A percentile compares a stretch with the other conserved stretches of the same genome.
Conservation (phyloP, 2,113 vertebrate species). For the Raja brachyura region DNA sequence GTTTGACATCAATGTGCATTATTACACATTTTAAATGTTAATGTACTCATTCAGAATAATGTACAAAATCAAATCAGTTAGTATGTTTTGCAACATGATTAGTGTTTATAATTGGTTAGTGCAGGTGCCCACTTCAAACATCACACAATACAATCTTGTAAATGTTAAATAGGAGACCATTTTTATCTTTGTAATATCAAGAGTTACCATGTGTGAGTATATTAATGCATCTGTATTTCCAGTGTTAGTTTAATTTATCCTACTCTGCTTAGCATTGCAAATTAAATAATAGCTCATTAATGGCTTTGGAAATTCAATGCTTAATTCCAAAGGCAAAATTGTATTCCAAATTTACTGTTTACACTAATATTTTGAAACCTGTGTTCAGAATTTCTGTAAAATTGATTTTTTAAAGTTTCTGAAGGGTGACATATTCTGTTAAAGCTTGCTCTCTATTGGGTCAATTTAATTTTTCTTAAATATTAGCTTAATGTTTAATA, state of each 20-base stretch:
- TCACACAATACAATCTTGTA: background rate
- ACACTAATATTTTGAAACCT: background rate
- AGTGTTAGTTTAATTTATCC: conserved; percentile 10
- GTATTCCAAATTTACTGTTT: background rate
- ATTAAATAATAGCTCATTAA: background rate
- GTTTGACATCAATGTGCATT: background rate
- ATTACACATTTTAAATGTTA: background rate
- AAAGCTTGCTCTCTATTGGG: background rate
- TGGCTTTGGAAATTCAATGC: background rate
- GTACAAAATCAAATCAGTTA: background rate
- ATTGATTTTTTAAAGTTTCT: background rate
- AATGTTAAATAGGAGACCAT: background rate
- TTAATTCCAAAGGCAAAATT: conserved; percentile 1
- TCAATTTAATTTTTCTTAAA: background rate
- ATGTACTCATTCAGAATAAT: background rate
- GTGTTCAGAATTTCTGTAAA: background rate
- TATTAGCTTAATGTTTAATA: background rate
- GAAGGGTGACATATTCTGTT: background rate
- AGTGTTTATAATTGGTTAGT: conserved; percentile 30
- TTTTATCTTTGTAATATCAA: background rate
- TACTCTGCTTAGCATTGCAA: background rate
- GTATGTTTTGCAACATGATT: conserved; percentile 6
- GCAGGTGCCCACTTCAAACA: background rate
- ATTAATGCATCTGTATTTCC: background rate
- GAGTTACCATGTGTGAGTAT: background rate